These are phyloP conservation scores for Parauchenoglanis ngamensis DNA, from an alignment of 2,797 vertebrate genomes.

Conservation along the genomic window DNA sequence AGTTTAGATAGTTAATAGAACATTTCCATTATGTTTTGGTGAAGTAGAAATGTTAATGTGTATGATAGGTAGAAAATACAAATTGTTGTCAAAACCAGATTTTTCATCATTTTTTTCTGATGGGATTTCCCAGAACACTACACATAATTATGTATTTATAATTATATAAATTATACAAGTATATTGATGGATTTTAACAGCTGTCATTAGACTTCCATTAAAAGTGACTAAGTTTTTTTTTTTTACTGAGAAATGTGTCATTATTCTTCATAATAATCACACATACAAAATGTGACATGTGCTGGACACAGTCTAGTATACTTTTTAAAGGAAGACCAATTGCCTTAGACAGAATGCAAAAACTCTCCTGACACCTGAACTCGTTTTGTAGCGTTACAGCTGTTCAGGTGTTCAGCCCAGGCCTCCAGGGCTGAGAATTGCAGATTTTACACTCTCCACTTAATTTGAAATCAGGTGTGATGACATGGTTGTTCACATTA, in stretches of 20 bases:
- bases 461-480: conserved; percentile 21
- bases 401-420: conserved; percentile 22
- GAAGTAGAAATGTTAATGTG: background rate
- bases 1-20: background rate
- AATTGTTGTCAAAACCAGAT: background rate
- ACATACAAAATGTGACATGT: background rate
- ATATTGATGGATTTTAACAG: background rate
- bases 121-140: background rate
- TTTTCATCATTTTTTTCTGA: background rate
- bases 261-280: background rate
- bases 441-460: conserved; percentile 20
- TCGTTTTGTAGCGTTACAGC: background rate
- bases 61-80: background rate
- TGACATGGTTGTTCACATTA: conserved; percentile 19
- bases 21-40: background rate
- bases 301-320: background rate
- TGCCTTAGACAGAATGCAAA: conserved; percentile 5
- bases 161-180: background rate
- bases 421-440: conserved; percentile 11
- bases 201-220: background rate
- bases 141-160: background rate
- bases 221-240: background rate
- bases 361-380: conserved; percentile 16
- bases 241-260: background rate
- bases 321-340: background rate